These are phyloP conservation scores for Calliopsis andreniformis DNA, from an alignment of 1,140 invertebrate species.

Conservation along the genomic window DNA sequence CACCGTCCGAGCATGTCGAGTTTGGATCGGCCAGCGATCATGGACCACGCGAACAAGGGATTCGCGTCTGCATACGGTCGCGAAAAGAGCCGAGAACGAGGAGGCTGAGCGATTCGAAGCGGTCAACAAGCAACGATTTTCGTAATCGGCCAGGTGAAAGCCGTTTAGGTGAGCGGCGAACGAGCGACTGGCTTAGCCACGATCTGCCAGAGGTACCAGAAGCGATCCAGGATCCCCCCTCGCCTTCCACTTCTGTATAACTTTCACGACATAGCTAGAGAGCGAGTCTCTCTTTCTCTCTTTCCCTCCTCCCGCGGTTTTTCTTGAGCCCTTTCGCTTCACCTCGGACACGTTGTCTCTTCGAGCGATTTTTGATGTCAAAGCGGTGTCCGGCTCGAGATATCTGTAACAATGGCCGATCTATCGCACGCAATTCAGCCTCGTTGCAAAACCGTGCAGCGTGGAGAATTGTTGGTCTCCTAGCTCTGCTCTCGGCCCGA, in stretches of 20 bases:
- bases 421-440: conserved; percentile 10
- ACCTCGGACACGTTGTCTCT: conserved; percentile 6
- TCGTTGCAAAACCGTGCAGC: neutral
- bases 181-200: conserved; percentile 59
- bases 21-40: conserved; percentile 32
- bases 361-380: conserved; percentile 33
- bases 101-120: conserved; percentile 23
- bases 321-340: neutral
- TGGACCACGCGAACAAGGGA: neutral
- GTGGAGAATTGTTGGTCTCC: neutral
- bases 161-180: conserved; percentile 62
- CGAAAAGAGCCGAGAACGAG: neutral
- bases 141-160: conserved; percentile 59
- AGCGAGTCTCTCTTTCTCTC: conserved; percentile 40
- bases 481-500: neutral
- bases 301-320: conserved; percentile 4
- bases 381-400: neutral
- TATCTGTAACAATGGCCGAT: conserved; percentile 21
- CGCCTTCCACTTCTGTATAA: conserved; percentile 40
- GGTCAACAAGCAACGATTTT: conserved; percentile 44
- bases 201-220: conserved; percentile 60
- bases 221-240: conserved; percentile 51
- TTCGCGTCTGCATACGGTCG: neutral
- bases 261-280: conserved; percentile 61
- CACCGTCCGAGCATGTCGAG: conserved; percentile 6